Percentiles rank a stretch among this genome's conserved stretches.
These are phyloP conservation scores for Slavum lentiscoides DNA, from an alignment of 2,888 invertebrate genomes.

Conservation along the genomic window DNA sequence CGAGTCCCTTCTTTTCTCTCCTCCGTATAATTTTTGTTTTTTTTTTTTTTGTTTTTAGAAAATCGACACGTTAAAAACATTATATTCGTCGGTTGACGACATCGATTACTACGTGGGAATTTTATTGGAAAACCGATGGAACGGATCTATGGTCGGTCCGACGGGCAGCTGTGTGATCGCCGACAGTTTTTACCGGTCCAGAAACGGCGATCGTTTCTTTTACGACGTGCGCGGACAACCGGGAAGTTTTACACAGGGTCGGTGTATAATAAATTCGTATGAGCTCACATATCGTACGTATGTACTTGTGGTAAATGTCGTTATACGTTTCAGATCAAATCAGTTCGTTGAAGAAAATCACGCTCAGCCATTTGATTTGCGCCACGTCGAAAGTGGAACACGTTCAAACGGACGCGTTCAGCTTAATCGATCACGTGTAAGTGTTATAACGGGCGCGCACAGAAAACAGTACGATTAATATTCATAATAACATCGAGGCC, in stretches of 20 bases:
- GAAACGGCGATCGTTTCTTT: slow-evolving; percentile 92
- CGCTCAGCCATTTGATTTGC: slow-evolving; percentile 35
- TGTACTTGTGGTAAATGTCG: not conserved
- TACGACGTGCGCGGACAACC: slow-evolving; percentile 89
- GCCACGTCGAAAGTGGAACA: not conserved
- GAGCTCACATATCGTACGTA: not conserved
- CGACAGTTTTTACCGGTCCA: slow-evolving; percentile 85
- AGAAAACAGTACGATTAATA: no score
- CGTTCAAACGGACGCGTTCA: slow-evolving; percentile 27
- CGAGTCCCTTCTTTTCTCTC: no score
- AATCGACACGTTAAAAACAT: slow-evolving; percentile 65
- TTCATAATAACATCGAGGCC: no score
- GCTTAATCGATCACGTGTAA: slow-evolving; percentile 28
- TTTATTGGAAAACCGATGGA: slow-evolving; percentile 84
- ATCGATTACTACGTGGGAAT: slow-evolving; percentile 94
- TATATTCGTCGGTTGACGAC: slow-evolving; percentile 77
- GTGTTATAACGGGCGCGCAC: not conserved
- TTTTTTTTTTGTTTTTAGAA: slow-evolving; percentile 61
- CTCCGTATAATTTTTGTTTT: not conserved
- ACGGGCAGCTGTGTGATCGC: slow-evolving; percentile 93
- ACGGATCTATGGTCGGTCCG: slow-evolving; percentile 90
- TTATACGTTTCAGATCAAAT: slow-evolving; percentile 15
- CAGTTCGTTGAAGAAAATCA: slow-evolving; percentile 15
- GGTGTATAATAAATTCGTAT: slow-evolving; percentile 39
- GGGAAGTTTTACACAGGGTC: slow-evolving; percentile 78